phyloP scores from a whole-genome alignment of 2,113 vertebrate genomes.

The Seriola rivoliana region DNA sequence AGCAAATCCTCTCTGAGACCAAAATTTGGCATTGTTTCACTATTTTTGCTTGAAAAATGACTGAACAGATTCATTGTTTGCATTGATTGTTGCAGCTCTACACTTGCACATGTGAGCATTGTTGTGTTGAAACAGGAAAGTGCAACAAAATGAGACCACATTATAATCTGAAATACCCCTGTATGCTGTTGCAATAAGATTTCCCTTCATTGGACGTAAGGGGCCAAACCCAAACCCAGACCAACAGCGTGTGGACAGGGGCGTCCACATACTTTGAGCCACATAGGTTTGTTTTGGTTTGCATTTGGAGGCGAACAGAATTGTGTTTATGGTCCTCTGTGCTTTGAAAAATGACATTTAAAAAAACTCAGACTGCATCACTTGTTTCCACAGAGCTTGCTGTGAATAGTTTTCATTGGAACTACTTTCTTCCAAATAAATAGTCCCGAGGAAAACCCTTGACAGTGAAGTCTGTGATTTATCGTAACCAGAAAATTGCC shows the following conservation, averaged over 20 bases:
- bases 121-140: conserved; percentile 5
- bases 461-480: not conserved
- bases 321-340: not conserved
- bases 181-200: not conserved
- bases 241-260: not conserved
- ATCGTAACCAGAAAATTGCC: conserved; percentile 11
- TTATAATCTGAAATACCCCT: not conserved
- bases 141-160: not conserved
- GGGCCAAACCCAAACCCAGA: conserved; percentile 7
- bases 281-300: conserved; percentile 24
- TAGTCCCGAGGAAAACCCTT: conserved; percentile 19
- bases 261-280: not conserved
- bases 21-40: no score
- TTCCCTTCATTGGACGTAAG: conserved; percentile 4
- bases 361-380: conserved; percentile 16
- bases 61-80: no score
- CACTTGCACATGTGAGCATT: conserved; percentile 1
- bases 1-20: no score
- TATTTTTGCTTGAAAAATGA: no score
- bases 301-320: conserved; percentile 1
- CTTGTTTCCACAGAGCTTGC: conserved; percentile 26
- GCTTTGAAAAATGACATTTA: not conserved
- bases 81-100: no score
- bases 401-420: conserved; percentile 38
- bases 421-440: conserved; percentile 3